These are phyloP conservation scores for Dermolepida albohirtum DNA, from an alignment of 2,888 invertebrate species.

Conservation along the genomic window DNA sequence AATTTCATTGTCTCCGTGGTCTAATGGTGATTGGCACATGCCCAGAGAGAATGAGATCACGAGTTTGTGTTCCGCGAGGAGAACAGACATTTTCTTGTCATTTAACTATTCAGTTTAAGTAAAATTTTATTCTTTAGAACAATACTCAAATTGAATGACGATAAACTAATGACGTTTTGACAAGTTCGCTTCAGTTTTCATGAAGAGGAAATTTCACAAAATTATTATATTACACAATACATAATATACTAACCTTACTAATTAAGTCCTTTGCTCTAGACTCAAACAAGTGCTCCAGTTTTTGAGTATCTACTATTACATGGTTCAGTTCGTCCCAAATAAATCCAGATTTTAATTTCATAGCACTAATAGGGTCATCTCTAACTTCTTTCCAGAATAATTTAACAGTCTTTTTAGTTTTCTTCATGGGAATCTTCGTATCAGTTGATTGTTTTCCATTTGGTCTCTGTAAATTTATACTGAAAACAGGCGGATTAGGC, in stretches of 20 bases:
- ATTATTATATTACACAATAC: too few relatives aligned
- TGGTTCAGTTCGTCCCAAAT: constrained; percentile 94
- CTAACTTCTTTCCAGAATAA: constrained; percentile 97
- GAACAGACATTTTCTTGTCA: too few relatives aligned
- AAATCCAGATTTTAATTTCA: constrained; percentile 70
- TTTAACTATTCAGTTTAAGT: too few relatives aligned
- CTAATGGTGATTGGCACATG: too few relatives aligned
- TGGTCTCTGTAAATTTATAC: constrained; percentile 56
- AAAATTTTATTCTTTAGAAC: too few relatives aligned
- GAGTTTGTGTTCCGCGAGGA: too few relatives aligned
- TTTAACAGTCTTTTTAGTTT: constrained; percentile 96
- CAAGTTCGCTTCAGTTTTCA: too few relatives aligned
- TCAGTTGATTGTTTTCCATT: constrained; percentile 54
- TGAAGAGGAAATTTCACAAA: too few relatives aligned
- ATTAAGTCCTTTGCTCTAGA: constrained; percentile 95
- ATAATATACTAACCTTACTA: constrained; percentile 80
- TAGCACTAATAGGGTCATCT: constrained; percentile 77
- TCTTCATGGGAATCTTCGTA: constrained; percentile 73
- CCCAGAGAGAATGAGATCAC: too few relatives aligned
- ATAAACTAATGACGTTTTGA: too few relatives aligned
- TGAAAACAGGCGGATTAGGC: constrained; percentile 67
- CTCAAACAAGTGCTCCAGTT: constrained; percentile 96
- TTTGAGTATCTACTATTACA: constrained; percentile 89
- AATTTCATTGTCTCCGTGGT: too few relatives aligned
- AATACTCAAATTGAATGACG: too few relatives aligned